Evolutionary conservation across 2,113 vertebrate genomes (phyloP).

Genomic region (Hemibagrus wyckioides): DNA sequence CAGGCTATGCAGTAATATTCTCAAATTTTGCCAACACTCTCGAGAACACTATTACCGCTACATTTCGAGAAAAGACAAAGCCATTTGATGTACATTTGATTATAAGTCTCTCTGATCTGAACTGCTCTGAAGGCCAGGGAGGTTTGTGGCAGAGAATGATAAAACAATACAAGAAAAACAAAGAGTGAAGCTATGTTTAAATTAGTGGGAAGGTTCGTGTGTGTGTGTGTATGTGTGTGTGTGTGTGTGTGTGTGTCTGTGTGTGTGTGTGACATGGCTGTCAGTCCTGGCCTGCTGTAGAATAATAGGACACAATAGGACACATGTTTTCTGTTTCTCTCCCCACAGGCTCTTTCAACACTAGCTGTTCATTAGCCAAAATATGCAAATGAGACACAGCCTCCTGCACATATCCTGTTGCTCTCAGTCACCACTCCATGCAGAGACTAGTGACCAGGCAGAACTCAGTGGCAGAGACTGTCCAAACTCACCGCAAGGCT

Average conservation of each 20-base stretch:
- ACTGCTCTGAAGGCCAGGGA: conserved; percentile 19
- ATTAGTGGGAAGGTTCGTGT: background rate
- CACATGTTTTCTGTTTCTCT: conserved; percentile 67
- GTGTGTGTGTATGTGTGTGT: background rate
- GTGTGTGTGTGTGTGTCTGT: conserved; percentile 5
- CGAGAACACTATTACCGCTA: conserved; percentile 38
- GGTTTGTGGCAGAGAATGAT: background rate
- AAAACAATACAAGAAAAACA: background rate
- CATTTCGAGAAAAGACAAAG: conserved; percentile 60
- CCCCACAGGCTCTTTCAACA: conserved; percentile 71
- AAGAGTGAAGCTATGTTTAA: conserved; percentile 9
- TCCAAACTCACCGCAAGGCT: background rate
- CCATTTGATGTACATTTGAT: conserved; percentile 11
- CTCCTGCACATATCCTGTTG: conserved; percentile 50
- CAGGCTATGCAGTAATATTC: background rate
- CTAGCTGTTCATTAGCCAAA: conserved; percentile 85
- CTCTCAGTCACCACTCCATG: conserved; percentile 49
- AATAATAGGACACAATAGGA: conserved; percentile 76
- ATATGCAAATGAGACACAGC: conserved; percentile 79
- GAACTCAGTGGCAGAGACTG: background rate
- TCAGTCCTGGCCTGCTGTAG: conserved; percentile 78
- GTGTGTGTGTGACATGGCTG: conserved; percentile 62
- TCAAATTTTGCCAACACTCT: conserved; percentile 12
- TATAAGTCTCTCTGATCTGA: conserved; percentile 22
- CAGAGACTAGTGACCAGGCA: conserved; percentile 16